A percentile compares a stretch with the other conserved stretches of the same genome.
Conservation (phyloP, 2,797 vertebrate genomes). For the Cirrhinus mrigala region DNA sequence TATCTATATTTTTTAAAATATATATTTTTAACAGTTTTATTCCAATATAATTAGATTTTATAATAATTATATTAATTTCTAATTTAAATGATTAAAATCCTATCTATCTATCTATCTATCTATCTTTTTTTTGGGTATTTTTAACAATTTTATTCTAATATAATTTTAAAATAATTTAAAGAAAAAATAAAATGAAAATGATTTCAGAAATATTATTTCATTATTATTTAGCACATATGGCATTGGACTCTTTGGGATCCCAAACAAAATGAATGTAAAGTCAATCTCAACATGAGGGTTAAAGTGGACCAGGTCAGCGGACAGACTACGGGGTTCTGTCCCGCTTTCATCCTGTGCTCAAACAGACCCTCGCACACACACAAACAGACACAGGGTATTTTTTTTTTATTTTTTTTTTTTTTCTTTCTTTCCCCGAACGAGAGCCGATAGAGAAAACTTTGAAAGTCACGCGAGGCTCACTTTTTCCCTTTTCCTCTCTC, state of each 20-base stretch:
- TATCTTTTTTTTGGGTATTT: background rate
- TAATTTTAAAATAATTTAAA: background rate
- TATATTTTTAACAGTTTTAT: too few relatives aligned
- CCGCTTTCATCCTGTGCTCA: constrained; percentile 28
- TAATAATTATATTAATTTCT: too few relatives aligned
- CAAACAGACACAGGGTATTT: constrained; percentile 38
- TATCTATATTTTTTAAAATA: too few relatives aligned
- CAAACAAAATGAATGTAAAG: background rate
- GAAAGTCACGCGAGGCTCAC: constrained; percentile 83
- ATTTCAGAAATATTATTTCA: background rate
- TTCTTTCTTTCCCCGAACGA: constrained; percentile 45
- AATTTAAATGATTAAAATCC: too few relatives aligned
- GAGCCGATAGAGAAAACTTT: constrained; percentile 77
- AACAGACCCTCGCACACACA: constrained; percentile 38
- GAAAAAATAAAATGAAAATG: background rate
- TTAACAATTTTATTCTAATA: background rate
- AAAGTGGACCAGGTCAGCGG: constrained; percentile 11
- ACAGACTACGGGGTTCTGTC: constrained; percentile 27
- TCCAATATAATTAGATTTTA: too few relatives aligned
- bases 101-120: too few relatives aligned
- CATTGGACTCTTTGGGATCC: background rate
- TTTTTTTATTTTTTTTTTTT: too few relatives aligned
- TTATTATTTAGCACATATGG: background rate
- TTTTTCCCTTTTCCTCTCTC: constrained; percentile 65
- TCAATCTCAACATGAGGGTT: background rate